Base-by-base conservation (phyloP, 2,797 vertebrate genomes). In the Xyrichtys novacula region DNA sequence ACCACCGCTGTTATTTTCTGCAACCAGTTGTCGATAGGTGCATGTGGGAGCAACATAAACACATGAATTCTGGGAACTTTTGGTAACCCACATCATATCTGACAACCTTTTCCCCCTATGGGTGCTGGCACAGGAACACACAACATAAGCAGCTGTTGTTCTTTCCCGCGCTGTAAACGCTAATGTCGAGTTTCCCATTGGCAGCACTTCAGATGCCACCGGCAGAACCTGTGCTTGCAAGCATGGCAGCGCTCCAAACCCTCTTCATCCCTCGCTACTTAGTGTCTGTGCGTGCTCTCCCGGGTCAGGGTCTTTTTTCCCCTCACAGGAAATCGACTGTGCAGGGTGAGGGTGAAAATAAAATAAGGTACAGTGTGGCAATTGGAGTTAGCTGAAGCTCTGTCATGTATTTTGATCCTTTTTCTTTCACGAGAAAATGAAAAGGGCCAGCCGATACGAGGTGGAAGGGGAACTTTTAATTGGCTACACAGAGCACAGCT, bases 401-500 rank as follows among this genome's bases (percentile, higher is more conserved):
- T 74, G 20, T 38, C 63, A 72, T 70, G 48, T 84, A 48, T 58
- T 85, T 80, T 84, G 75, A 83, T 87, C 57, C 56, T 48, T 73
- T 78, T 83, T 55, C 46, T 61, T 62, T 70, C 52, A 44, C 59
- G 22, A 68, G 68, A 77, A 81, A 67, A 52, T 28, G 62, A 7
- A 67, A 77, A 70, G 67, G 44, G 81, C 29, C 23, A 84, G 63
- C 68, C 60, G 48, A 78, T 79, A 81, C 75, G 72, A 75, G 71
- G 67, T 73, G 73, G 74, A 86, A 59, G 54, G 78, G 76, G 85
- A 88, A 89, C 79, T 90, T 92, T 91, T 90, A 92, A 92, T 91
- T 91, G 88, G 85, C 83, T 60, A 64, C 72, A 55, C 58, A 29
- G 63, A 83, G 78, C 78, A 81, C 83, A 88, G 85, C 78, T 85